Conservation (phyloP, 2,113 vertebrate species). For the Salvelinus namaycush region DNA sequence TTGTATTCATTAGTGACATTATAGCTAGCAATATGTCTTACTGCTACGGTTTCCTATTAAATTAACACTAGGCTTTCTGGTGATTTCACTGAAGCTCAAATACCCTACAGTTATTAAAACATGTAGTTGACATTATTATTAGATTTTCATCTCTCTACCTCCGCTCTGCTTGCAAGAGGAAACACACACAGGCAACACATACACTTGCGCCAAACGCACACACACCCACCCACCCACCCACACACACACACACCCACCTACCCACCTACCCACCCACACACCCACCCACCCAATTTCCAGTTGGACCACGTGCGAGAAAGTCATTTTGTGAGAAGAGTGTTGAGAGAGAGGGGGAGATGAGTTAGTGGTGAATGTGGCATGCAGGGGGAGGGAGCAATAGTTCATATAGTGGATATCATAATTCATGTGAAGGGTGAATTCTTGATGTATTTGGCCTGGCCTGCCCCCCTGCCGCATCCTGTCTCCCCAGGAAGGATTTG, state of each 20-base stretch:
- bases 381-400: background rate
- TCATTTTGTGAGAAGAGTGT: too few relatives aligned
- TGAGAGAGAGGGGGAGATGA: conserved; percentile 5
- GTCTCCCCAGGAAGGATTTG: too few relatives aligned
- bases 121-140: background rate
- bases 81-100: background rate
- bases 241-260: too few relatives aligned
- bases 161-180: too few relatives aligned
- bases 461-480: background rate
- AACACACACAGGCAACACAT: too few relatives aligned
- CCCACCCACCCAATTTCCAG: too few relatives aligned
- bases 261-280: too few relatives aligned
- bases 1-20: conserved; percentile 24
- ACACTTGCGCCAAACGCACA: too few relatives aligned
- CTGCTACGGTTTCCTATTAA: background rate
- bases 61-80: background rate
- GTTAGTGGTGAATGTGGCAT: conserved; percentile 1
- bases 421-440: conserved; percentile 15
- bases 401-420: background rate
- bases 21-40: conserved; percentile 6
- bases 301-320: too few relatives aligned
- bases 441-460: background rate
- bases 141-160: too few relatives aligned
- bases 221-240: too few relatives aligned
- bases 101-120: background rate